Conservation (phyloP, 1,140 invertebrate species). For the Drosophila navojoa region DNA sequence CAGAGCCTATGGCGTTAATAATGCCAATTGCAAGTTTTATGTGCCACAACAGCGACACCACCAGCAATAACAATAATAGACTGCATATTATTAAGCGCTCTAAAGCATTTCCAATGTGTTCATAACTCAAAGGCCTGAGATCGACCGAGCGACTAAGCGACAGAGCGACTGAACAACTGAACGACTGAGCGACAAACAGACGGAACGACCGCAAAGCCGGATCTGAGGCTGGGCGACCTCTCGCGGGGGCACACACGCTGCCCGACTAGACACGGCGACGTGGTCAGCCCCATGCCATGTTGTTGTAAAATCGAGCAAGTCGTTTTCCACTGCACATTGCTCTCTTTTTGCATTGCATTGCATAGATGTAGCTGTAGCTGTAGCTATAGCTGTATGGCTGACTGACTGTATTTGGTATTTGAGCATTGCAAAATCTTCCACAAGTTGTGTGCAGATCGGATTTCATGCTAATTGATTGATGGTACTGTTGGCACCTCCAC, state of each 20-base stretch:
- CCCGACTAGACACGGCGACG: slow-evolving; percentile 63
- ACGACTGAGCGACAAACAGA: neutral
- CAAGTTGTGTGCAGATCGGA: neutral
- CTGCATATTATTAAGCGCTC: slow-evolving; percentile 80
- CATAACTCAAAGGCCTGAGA: slow-evolving; percentile 53
- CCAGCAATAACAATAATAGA: slow-evolving; percentile 76
- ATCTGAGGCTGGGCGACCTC: slow-evolving; percentile 71
- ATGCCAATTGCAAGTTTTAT: slow-evolving; percentile 80
- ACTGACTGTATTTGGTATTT: slow-evolving; percentile 31
- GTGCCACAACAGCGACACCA: slow-evolving; percentile 67
- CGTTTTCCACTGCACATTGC: slow-evolving; percentile 42
- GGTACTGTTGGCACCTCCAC: slow-evolving; percentile 74
- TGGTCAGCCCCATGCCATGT: slow-evolving; percentile 45
- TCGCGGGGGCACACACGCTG: slow-evolving; percentile 69
- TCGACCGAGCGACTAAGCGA: slow-evolving; percentile 14
- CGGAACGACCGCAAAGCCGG: slow-evolving; percentile 62
- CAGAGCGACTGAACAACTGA: neutral
- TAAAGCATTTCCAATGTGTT: slow-evolving; percentile 72
- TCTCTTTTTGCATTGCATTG: slow-evolving; percentile 51
- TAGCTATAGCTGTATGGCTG: neutral
- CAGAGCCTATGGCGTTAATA: slow-evolving; percentile 76
- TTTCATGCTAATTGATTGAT: slow-evolving; percentile 66
- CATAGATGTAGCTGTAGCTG: slow-evolving; percentile 58
- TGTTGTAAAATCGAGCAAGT: slow-evolving; percentile 33
- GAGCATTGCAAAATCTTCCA: slow-evolving; percentile 54